Evolutionary conservation across 2,888 invertebrate genomes (phyloP).

Genomic region (Elegia similella): DNA sequence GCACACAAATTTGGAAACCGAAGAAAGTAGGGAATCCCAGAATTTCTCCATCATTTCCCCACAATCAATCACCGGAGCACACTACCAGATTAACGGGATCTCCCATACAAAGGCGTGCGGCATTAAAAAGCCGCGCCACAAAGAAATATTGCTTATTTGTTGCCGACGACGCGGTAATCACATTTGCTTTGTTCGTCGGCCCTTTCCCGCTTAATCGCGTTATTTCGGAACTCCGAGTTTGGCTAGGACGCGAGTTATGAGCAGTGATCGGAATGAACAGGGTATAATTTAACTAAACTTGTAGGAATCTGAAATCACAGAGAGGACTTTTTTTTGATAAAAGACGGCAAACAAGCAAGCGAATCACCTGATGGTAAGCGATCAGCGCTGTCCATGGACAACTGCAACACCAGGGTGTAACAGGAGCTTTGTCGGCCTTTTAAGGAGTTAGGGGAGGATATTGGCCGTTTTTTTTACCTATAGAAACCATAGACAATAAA

Average conservation of each 20-base stretch:
- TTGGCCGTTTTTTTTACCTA: no score
- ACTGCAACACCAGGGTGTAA: no score
- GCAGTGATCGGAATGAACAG: no score
- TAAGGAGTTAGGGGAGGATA: no score
- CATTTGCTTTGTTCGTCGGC: constrained; percentile 79
- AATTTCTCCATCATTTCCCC: constrained; percentile 3
- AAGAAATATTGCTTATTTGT: constrained; percentile 79
- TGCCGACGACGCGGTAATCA: constrained; percentile 75
- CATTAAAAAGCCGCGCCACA: constrained; percentile 42
- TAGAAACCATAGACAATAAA: no score
- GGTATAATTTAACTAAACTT: no score
- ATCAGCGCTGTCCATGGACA: no score
- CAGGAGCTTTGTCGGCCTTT: no score
- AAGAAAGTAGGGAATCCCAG: neutral
- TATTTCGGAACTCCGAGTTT: constrained; percentile 70
- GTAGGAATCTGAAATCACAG: no score
- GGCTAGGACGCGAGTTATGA: constrained; percentile 31
- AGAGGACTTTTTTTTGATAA: no score
- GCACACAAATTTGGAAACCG: neutral
- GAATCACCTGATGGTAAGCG: no score
- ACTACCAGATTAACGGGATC: constrained; percentile 13
- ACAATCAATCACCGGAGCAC: constrained; percentile 6
- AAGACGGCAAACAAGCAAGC: no score
- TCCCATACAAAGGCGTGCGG: constrained; percentile 12
- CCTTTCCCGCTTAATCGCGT: constrained; percentile 79